Base-by-base conservation (phyloP, 2,888 invertebrate species). In the Zaprionus bogoriensis region DNA sequence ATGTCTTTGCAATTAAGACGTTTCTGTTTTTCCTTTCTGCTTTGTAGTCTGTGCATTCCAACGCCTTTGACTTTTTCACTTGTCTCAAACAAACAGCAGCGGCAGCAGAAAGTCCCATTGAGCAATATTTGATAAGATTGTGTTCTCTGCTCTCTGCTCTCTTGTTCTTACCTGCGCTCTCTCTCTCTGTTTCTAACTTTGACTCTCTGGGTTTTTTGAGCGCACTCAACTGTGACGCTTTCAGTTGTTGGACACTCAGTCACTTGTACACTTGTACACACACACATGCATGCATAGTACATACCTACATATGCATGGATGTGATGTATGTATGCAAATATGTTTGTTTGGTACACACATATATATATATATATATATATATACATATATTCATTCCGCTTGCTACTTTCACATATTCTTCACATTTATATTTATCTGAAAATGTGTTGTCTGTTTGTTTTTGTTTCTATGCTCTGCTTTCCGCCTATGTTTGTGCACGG, bases 181-280 rank as follows among this genome's bases (percentile, higher is more conserved):
- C 28, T 45, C 57, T 32, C n/a, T 36, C n/a, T 4, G 20, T 38
- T 20, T 9, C 27, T 23, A 32, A 7, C 5, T 20, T 4, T 10
- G 7, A 23, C 14, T 38, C 46, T 25, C 60, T 41, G 52, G 20
- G 39, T 52, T 50, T 70, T 14, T 38, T 55, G 48, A 17, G 20
- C 62, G 52, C 67, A 67, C 68, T 74, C 81, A 80, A 75, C 69
- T 75, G 84, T 83, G 84, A 86, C 83, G 86, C 70, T 73, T 61
- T 51, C 65, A 65, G 66, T 69, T 69, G 67, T 52, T 83, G 61
- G 58, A 38, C 47, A 57, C 27, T 45, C 41, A 45, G 6, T 48
- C n/a, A 47, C 9, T n/a, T n/a, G n/a, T n/a, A n/a, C n/a, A n/a
- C n/a, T n/a, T n/a, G n/a, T n/a, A 46, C 20, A n/a, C 41, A 50